Percentiles rank a stretch among this genome's conserved stretches.
Evolutionary conservation across 2,113 vertebrate genomes (phyloP).

Genomic region (Cyphomyrus plagiostoma): DNA sequence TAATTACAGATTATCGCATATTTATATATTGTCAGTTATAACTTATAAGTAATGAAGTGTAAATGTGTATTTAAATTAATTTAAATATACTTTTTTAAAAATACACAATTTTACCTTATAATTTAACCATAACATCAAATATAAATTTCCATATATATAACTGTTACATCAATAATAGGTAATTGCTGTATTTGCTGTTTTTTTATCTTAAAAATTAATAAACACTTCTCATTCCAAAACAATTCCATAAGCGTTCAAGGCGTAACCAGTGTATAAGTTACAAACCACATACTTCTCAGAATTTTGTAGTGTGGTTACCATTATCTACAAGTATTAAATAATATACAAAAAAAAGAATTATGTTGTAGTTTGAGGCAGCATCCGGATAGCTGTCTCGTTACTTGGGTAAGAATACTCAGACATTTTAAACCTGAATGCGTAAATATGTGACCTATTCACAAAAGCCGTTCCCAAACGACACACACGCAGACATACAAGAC

Average conservation of each 20-base stretch:
- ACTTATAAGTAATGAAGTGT: not conserved
- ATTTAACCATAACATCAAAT: not conserved
- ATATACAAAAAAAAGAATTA: not conserved
- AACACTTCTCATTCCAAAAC: not conserved
- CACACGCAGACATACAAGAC: slow-evolving; percentile 26
- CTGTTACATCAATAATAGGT: not conserved
- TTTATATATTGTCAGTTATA: not conserved
- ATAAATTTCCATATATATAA: not conserved
- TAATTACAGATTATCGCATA: not conserved
- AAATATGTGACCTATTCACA: not conserved
- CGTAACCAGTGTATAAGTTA: not conserved
- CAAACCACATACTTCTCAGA: not conserved
- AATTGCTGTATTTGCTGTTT: not conserved
- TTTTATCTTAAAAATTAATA: not conserved
- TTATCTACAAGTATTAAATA: not conserved
- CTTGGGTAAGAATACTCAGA: not conserved
- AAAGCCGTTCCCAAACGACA: not conserved
- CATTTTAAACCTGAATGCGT: not conserved
- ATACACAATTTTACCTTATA: not conserved
- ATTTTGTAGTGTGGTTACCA: not conserved
- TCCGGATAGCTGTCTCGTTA: not conserved
- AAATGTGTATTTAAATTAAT: not conserved
- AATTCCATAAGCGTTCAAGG: not conserved
- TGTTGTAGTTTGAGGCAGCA: not conserved
- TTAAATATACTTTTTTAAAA: no score